Conservation (phyloP, 2,888 invertebrate species). For the Brachynemurus nebulosus region DNA sequence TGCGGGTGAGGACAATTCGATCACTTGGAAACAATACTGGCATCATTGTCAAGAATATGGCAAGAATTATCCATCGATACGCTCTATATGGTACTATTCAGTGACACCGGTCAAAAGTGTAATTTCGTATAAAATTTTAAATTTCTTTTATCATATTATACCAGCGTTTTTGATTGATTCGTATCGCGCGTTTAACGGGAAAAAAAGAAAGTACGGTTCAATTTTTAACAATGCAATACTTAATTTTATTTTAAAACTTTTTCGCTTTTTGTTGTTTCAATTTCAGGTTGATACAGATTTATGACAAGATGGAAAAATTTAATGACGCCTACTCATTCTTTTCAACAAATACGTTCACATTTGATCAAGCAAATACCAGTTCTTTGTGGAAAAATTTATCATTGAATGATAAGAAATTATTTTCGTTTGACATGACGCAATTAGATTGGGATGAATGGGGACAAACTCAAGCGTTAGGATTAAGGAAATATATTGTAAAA, state of each 20-base stretch:
- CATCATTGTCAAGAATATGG: not conserved
- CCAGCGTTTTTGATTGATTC: not conserved
- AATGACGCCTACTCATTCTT: conserved; percentile 62
- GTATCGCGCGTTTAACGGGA: not conserved
- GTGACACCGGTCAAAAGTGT: not conserved
- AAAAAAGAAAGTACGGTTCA: not conserved
- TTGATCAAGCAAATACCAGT: conserved; percentile 41
- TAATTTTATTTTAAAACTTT: not conserved
- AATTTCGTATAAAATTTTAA: not conserved
- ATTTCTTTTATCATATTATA: conserved; percentile 1
- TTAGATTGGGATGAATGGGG: conserved; percentile 62
- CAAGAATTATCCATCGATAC: conserved; percentile 1
- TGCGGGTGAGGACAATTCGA: conserved; percentile 66
- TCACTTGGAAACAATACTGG: conserved; percentile 54
- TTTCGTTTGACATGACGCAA: conserved; percentile 54
- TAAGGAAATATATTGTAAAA: conserved; percentile 60
- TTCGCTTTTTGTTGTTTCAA: not conserved
- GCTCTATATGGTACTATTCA: not conserved
- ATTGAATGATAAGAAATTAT: conserved; percentile 40
- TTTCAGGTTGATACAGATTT: conserved; percentile 29
- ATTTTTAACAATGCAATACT: not conserved
- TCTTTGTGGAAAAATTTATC: conserved; percentile 40
- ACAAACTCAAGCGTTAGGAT: conserved; percentile 52
- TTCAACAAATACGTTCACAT: conserved; percentile 60
- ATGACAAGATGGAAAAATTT: conserved; percentile 56